Evolutionary conservation across 2,888 invertebrate genomes (phyloP), one percentile per base, ranked within the genome.

Genomic region (Aleiodes alternator): DNA sequence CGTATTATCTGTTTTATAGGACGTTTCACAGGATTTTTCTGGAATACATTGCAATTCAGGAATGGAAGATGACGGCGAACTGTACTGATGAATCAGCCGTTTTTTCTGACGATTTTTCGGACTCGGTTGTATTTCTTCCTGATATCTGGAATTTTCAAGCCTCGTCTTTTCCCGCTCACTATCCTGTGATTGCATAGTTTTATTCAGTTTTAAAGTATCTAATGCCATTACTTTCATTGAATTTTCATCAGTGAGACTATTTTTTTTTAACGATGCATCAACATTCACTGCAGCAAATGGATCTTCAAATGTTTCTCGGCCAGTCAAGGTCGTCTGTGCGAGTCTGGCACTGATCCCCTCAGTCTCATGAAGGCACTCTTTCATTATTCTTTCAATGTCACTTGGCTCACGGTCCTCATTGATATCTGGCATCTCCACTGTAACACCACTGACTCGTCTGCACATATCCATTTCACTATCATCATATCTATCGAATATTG

Each of bases 51-150:
- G 76, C 38, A 81, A 64, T 59, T 80, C 82, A 0, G 69, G 64
- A 23, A 53, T 79, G 23, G 78, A 71, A 2, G 78, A 78, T 9
- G 76, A 79, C 0, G 81, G 79, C n/a, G 81, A 78, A 61, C 82
- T 82, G 57, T 76, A 81, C 59, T 79, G 80, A 72, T 81, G 82
- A 23, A 72, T 73, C 50, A 76, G 70, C 11, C 78, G 70, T 23
- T 73, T 78, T 16, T 75, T 76, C 6, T 72, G 66, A 0, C 73
- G 31, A 31, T 23, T 43, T 14, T 31, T 72, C 16, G 56, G 55
- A 55, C 70, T 71, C 4, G n/a, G 12, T 51, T 12, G 9, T 4
- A 5, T 14, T 29, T 64, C 55, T 11, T 75, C 64, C 23, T 53
- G 34, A 14, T 50, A 43, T 48, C 29, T 16, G 14, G 4, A 4